Conservation (phyloP, 1,140 invertebrate species). For the Bombus haemorrhoidalis region DNA sequence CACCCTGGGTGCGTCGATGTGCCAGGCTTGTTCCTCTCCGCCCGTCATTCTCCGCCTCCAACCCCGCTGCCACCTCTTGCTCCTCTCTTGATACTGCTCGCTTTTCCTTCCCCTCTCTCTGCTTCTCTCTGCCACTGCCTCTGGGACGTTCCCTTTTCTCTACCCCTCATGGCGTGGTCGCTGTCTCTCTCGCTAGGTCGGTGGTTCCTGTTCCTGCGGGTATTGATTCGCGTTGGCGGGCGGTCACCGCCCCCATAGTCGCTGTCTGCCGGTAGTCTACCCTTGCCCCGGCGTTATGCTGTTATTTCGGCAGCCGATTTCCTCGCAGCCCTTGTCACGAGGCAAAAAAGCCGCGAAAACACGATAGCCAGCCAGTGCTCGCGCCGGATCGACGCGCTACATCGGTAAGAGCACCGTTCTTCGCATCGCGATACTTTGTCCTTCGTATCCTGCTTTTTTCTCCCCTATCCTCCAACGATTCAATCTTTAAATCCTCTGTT, state of each 20-base stretch:
- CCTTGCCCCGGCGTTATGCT: slow-evolving; percentile 71
- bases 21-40: slow-evolving; percentile 41
- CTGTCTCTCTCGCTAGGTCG: slow-evolving; percentile 66
- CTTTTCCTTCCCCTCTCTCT: slow-evolving; percentile 62
- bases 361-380: neutral
- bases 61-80: slow-evolving; percentile 53
- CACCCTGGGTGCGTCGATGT: slow-evolving; percentile 11
- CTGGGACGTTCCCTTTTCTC: slow-evolving; percentile 23
- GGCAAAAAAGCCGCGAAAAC: slow-evolving; percentile 40
- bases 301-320: slow-evolving; percentile 76
- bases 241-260: slow-evolving; percentile 82
- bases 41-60: slow-evolving; percentile 57
- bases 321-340: slow-evolving; percentile 61
- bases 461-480: neutral
- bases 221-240: slow-evolving; percentile 83
- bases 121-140: slow-evolving; percentile 57
- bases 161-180: slow-evolving; percentile 17
- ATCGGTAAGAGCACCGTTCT: slow-evolving; percentile 33
- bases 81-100: slow-evolving; percentile 71
- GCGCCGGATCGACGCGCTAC: slow-evolving; percentile 14
- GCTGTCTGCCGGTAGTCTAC: slow-evolving; percentile 81
- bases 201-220: slow-evolving; percentile 83
- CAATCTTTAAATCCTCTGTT: neutral
- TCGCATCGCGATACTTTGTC: neutral
- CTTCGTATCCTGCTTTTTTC: no score